phyloP scores from a whole-genome alignment of 1,140 invertebrate genomes.

The Trissolcus basalis region DNA sequence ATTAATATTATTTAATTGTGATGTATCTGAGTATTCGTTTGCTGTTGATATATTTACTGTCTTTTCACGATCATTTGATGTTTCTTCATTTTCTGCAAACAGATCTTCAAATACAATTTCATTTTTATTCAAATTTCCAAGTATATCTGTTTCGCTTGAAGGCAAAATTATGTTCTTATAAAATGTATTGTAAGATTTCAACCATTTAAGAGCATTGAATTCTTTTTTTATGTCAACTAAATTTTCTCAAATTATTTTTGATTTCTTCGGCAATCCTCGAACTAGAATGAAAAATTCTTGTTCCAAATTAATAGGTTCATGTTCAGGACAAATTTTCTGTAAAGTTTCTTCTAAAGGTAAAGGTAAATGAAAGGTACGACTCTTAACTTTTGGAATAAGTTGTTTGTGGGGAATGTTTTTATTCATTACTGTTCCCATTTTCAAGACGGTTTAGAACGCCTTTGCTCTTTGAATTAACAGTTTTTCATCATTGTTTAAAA shows the following conservation, averaged over 20 bases:
- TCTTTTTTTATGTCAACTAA: constrained; percentile 6
- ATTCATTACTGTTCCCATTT: constrained; percentile 56
- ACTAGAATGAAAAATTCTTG: constrained; percentile 11
- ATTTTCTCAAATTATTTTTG: neutral
- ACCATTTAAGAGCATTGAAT: neutral
- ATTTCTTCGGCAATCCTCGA: neutral
- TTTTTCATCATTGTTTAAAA: constrained; percentile 46
- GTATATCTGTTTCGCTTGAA: neutral
- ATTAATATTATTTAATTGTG: too few species aligned
- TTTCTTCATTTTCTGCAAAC: too few species aligned
- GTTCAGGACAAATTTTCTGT: constrained; percentile 56
- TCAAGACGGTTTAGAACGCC: constrained; percentile 62
- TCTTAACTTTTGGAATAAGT: constrained; percentile 54
- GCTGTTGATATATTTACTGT: too few species aligned
- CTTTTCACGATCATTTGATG: too few species aligned
- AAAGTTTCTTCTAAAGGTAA: constrained; percentile 59
- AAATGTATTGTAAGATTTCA: constrained; percentile 1
- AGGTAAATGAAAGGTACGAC: constrained; percentile 63
- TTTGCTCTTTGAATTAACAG: constrained; percentile 64
- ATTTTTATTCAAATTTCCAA: too few species aligned
- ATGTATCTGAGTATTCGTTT: too few species aligned
- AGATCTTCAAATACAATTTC: too few species aligned
- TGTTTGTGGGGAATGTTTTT: constrained; percentile 53
- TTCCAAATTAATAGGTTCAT: constrained; percentile 43
- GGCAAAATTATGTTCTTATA: neutral